Percentiles rank a stretch among this genome's conserved stretches.
Conservation (phyloP, 2,797 vertebrate genomes). For the Lates japonicus region DNA sequence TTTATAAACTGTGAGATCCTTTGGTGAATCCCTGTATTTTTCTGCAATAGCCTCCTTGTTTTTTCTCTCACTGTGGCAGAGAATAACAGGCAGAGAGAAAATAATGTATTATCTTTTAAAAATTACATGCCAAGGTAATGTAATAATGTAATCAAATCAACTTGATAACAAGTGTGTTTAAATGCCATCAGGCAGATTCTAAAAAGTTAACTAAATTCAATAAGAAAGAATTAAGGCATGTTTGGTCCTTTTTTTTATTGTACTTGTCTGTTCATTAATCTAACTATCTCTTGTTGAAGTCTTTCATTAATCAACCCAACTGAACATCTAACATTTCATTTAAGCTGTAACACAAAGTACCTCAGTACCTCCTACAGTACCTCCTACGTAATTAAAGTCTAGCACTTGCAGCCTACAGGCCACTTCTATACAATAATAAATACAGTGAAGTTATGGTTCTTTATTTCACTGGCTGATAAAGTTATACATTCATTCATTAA, state of each 20-base stretch:
- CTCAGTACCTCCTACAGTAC: neutral
- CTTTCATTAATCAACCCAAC: neutral
- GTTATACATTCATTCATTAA: conserved; percentile 4
- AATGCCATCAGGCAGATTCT: neutral
- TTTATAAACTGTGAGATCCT: too few species aligned
- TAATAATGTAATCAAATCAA: neutral
- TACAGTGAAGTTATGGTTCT: neutral
- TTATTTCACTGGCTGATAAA: neutral
- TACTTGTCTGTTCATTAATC: neutral
- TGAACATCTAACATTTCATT: neutral
- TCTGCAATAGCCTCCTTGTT: neutral
- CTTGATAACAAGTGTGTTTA: neutral
- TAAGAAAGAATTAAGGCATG: too few species aligned
- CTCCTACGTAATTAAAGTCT: neutral
- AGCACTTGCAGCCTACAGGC: neutral
- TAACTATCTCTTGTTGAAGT: neutral
- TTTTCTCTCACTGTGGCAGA: neutral
- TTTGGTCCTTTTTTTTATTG: neutral
- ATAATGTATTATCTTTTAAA: neutral
- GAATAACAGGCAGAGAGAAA: neutral
- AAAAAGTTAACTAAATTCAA: neutral
- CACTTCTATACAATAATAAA: neutral
- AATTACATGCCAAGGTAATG: neutral
- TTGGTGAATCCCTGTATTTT: too few species aligned
- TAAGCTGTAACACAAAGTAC: neutral